These are phyloP conservation scores for Steatocranus sp. DNA, from an alignment of 2,797 vertebrate species.

Conservation along the genomic window DNA sequence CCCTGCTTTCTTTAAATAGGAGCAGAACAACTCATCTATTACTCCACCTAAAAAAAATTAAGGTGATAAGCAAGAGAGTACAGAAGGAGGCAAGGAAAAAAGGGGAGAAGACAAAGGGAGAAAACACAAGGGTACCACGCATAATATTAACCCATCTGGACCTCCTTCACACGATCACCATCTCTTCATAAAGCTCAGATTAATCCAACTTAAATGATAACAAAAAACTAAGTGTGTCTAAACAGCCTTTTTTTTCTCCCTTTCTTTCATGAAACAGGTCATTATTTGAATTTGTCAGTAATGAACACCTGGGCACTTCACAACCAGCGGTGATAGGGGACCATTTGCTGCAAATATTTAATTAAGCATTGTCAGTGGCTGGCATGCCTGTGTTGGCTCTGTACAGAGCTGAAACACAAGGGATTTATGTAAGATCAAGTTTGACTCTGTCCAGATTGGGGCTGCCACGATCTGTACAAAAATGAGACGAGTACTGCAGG, in stretches of 20 bases:
- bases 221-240: neutral
- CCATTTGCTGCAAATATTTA: slow-evolving; percentile 37
- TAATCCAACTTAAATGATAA: slow-evolving; percentile 8
- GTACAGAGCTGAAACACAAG: neutral
- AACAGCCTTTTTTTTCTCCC: neutral
- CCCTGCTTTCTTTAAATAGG: neutral
- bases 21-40: neutral
- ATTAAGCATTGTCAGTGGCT: slow-evolving; percentile 15
- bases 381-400: slow-evolving; percentile 1
- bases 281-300: slow-evolving; percentile 25
- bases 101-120: neutral
- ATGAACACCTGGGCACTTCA: slow-evolving; percentile 54
- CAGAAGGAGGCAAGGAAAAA: neutral
- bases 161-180: neutral
- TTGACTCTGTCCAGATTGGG: slow-evolving; percentile 28
- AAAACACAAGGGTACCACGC: neutral
- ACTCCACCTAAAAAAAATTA: neutral
- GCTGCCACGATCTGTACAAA: neutral
- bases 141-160: neutral
- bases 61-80: neutral
- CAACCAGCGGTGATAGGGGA: slow-evolving; percentile 19
- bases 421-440: slow-evolving; percentile 12
- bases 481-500: slow-evolving; percentile 2
- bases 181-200: slow-evolving; percentile 4
- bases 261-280: slow-evolving; percentile 14